Evolutionary conservation across 2,888 invertebrate genomes (phyloP), one percentile per base, ranked within the genome.

Genomic region (Apotomis betuletana): DNA sequence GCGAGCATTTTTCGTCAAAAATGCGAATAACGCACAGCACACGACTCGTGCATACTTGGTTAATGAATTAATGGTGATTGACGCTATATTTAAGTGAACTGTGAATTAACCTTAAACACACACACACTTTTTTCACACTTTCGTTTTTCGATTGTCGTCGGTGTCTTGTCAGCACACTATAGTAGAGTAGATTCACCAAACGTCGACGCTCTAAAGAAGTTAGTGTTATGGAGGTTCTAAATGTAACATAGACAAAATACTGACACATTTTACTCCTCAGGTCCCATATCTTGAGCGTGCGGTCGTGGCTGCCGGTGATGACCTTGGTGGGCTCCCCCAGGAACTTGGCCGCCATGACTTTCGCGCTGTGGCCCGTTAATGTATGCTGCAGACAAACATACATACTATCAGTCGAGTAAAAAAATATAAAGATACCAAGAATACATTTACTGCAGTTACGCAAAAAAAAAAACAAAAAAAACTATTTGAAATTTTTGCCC

Each of bases 231-330:
- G 8, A 44, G 8, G 0, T 44, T 44, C 49, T 3, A 10, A n/a
- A 27, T 46, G 13, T 51, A 27, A 27, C 27, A 27, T 27, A 9
- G 36, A 9, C 12, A 9, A 75, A 72, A 76, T 78, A 88, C 92
- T 89, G 83, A 93, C 93, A 93, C 91, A 91, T 92, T 89, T 97
- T 96, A 93, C 97, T 97, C 81, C 97, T 95, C 61, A 99, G 95
- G 93, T 99, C 99, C 99, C 99, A 99, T 84, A 99, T 96, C 95
- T 99, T 99, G 74, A 99, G 94, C 46, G 99, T 99, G 77, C 99
- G 95, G 93, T 99, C 99, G 93, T 99, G 97, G 90, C 99, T 99
- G 76, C 99, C 99, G 51, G 99, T 98, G 74, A 99, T 98, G 73
- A 99, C 98, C 94, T 98, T 98, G 75, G 96, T 95, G 13, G 97